A percentile compares a stretch with the other conserved stretches of the same genome.
These are phyloP conservation scores for Aspiorhynchus laticeps DNA, from an alignment of 2,113 vertebrate species.

Conservation along the genomic window DNA sequence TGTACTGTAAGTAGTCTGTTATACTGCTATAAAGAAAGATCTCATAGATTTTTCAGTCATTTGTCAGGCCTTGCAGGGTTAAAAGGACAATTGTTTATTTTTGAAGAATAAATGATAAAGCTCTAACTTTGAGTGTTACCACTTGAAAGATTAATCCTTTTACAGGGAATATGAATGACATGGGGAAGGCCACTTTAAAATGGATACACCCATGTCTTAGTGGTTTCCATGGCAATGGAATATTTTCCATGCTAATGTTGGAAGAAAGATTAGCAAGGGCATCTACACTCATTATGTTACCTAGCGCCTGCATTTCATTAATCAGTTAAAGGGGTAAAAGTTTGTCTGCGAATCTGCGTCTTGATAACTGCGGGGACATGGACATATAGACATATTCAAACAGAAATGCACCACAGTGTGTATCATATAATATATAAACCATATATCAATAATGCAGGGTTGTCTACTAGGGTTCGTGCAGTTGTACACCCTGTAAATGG, in stretches of 20 bases:
- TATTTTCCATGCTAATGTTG: neutral
- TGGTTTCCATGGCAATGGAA: conserved; percentile 2
- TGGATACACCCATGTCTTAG: neutral
- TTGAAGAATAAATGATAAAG: neutral
- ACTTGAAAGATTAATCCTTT: neutral
- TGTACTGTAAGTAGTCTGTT: no score
- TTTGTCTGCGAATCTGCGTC: neutral
- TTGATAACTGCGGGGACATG: neutral
- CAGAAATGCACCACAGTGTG: neutral
- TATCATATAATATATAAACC: neutral
- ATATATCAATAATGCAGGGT: neutral
- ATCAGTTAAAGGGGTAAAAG: neutral
- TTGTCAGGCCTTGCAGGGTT: neutral
- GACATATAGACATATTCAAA: neutral
- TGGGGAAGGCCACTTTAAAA: neutral
- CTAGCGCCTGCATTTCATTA: neutral
- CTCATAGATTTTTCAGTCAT: neutral
- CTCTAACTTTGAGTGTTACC: neutral
- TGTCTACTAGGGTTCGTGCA: neutral
- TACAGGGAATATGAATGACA: neutral
- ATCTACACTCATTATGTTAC: neutral
- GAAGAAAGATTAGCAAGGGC: neutral
- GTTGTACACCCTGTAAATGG: neutral
- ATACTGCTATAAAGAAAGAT: no score
- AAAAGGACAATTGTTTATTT: neutral